These are phyloP conservation scores for Anarrhichthys ocellatus DNA, from an alignment of 2,113 vertebrate species.

Conservation along the genomic window DNA sequence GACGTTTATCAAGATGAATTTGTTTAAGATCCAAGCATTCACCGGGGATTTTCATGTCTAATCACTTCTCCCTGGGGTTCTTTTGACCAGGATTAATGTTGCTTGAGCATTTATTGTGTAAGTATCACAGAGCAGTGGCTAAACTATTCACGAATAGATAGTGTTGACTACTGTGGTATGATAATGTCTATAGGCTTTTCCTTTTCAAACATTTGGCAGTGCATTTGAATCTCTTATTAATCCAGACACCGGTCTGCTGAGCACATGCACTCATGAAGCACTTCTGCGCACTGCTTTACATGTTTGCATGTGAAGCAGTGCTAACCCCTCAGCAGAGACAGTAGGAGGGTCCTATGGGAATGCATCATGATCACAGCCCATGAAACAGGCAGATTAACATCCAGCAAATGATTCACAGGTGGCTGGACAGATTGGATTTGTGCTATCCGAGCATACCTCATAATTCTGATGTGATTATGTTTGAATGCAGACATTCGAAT, in stretches of 20 bases:
- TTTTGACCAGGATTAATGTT: not conserved
- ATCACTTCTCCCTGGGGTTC: not conserved
- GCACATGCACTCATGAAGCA: not conserved
- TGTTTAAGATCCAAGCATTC: not conserved
- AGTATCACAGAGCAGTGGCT: not conserved
- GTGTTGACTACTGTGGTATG: not conserved
- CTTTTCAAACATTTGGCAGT: not conserved
- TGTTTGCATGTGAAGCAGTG: not conserved
- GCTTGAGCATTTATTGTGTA: not conserved
- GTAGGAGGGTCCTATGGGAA: not conserved
- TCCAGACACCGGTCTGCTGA: not conserved
- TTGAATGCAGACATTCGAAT: not conserved
- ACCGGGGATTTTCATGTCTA: not conserved
- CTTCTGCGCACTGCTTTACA: not conserved
- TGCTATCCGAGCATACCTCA: not conserved
- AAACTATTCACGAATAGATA: not conserved
- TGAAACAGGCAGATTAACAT: not conserved
- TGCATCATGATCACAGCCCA: not conserved
- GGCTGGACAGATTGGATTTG: not conserved
- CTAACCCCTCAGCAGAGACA: not conserved
- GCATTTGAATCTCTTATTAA: not conserved
- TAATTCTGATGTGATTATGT: slow-evolving; percentile 1
- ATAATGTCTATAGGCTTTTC: not conserved
- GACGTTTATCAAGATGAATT: not conserved
- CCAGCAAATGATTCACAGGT: not conserved